phyloP scores from a whole-genome alignment of 2,888 invertebrate genomes.

The Sarcophaga subvicina region DNA sequence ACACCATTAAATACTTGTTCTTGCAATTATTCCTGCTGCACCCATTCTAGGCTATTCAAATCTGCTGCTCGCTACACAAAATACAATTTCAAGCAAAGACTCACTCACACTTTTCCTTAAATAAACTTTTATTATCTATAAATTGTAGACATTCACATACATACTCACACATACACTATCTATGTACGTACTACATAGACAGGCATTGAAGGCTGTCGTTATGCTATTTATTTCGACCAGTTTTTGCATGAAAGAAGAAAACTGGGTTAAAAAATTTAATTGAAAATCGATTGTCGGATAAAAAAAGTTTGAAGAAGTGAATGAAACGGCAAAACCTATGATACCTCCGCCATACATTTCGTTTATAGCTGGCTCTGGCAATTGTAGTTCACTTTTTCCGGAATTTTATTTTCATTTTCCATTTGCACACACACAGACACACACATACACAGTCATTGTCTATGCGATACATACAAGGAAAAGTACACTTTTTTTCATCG shows the following conservation, averaged over 20 bases:
- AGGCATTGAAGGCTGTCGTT: not conserved
- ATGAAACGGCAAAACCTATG: conserved; percentile 5
- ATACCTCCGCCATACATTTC: too few relatives aligned
- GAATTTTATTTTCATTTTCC: conserved; percentile 12
- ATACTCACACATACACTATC: not conserved
- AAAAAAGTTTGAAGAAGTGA: conserved; percentile 47
- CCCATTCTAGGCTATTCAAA: not conserved
- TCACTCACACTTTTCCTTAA: conserved; percentile 9
- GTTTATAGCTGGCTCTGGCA: too few relatives aligned
- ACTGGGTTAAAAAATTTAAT: conserved; percentile 68
- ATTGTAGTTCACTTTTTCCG: not conserved
- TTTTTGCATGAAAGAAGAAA: conserved; percentile 31
- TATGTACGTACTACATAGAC: not conserved
- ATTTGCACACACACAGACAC: conserved; percentile 40
- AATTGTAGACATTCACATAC: conserved; percentile 10
- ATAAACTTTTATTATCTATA: conserved; percentile 19
- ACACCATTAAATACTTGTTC: not conserved
- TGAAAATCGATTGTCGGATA: conserved; percentile 69
- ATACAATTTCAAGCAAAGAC: not conserved
- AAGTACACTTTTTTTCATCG: not conserved
- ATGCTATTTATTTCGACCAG: not conserved
- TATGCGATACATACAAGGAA: conserved; percentile 50
- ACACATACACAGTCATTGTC: conserved; percentile 41
- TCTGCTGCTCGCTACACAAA: not conserved
- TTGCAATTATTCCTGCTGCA: not conserved